Base-by-base conservation (phyloP, 2,797 vertebrate genomes). In the Sandelia bainsii region DNA sequence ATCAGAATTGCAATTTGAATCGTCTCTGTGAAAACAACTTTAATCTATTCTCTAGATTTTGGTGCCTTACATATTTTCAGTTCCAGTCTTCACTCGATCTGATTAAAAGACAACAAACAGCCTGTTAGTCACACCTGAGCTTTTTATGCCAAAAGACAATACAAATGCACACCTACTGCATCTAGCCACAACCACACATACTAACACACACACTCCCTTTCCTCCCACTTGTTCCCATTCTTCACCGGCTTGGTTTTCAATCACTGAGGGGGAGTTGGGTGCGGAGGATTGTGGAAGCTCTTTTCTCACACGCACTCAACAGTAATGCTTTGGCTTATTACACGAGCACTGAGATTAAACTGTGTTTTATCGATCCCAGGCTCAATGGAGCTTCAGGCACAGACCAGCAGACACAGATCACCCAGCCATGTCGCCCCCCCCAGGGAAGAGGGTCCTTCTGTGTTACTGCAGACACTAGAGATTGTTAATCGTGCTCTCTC, bases 341-440 rank as follows among this genome's bases (percentile, higher is more conserved):
- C 82, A 72, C 68, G 54, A 46, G 61, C 27, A 3, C 54, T n/a
- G 61, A 84, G 85, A 87, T 84, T 82, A 74, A 88, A 88, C 72
- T 51, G 63, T 67, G 73, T 74, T 83, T 10, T 83, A 91, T 87
- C 7, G 73, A 91, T 89, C 62, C 42, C 8, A 46, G 62, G 51
- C 77, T 87, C 80, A 82, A 57, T 82, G 77, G 81, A 85, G 63
- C 74, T 63, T 46, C 46, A 11, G 19, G 69, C 70, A 37, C 14
- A 2, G 48, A 62, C 59, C 66, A 45, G 53, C 60, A 68, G 62
- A n/a, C 63, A 63, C 39, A 66, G 12, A 85, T 79, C 78, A 79
- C 3, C 6, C 16, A 25, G 45, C 52, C 23, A 1, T 34, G 56
- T 29, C 22, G 3, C 42, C 58, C n/a, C 42, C 22, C n/a, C 32